phyloP scores from a whole-genome alignment of 53 echinoderm and acorn worm genomes.

The Echinometra lucunter region DNA sequence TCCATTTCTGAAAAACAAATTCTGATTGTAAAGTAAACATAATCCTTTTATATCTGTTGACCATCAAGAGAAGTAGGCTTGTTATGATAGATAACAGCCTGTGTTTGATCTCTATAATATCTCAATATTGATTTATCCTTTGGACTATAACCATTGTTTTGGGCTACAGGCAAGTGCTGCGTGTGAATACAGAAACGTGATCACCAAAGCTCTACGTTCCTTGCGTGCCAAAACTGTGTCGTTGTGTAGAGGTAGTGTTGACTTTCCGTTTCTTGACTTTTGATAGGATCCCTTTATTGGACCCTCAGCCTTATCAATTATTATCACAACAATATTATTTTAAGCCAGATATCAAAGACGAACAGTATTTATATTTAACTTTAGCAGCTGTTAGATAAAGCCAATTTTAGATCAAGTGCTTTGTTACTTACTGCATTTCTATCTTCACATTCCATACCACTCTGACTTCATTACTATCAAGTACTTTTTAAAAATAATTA shows the following conservation, averaged over 20 bases:
- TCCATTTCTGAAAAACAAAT: background rate
- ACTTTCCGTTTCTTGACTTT: background rate
- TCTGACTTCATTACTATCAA: too few relatives aligned
- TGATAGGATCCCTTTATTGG: background rate
- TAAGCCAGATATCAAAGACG: background rate
- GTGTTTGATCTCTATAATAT: conserved; percentile 46
- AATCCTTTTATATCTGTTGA: conserved; percentile 47
- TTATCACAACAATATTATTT: background rate
- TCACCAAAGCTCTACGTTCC: background rate
- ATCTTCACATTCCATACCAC: too few relatives aligned
- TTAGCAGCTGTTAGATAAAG: background rate
- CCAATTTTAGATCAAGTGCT: background rate
- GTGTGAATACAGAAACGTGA: background rate
- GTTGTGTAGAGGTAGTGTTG: background rate
- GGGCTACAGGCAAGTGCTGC: background rate
- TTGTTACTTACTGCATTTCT: background rate
- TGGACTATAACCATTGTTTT: conserved; percentile 56
- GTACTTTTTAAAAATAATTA: too few relatives aligned
- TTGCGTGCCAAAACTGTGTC: conserved; percentile 40
- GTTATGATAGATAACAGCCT: conserved; percentile 40
- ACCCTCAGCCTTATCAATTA: background rate
- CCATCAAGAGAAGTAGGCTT: conserved; percentile 27
- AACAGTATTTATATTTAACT: background rate
- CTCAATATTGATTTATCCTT: conserved; percentile 49
- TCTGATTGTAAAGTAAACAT: conserved; percentile 8